Evolutionary conservation across 1,140 invertebrate genomes (phyloP).

Genomic region (Nephotettix cincticeps): DNA sequence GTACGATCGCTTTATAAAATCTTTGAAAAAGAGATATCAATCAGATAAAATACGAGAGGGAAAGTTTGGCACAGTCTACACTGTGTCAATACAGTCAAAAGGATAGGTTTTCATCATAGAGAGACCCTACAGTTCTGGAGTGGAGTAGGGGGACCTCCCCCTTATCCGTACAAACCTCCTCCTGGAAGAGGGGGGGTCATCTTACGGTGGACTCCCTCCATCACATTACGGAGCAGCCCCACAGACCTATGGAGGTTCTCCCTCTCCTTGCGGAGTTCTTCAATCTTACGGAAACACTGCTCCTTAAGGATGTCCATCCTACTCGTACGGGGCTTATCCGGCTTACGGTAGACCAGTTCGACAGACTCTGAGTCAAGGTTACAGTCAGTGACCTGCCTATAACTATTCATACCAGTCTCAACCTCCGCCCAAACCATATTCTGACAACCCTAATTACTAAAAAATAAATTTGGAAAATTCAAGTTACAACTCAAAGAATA

Average conservation of each 20-base stretch:
- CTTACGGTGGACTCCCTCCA: background rate
- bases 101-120: background rate
- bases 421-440: background rate
- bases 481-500: too few relatives aligned
- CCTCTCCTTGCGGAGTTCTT: background rate
- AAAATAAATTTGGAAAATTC: too few relatives aligned
- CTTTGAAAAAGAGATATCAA: background rate
- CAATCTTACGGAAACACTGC: background rate
- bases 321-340: too few relatives aligned
- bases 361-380: too few relatives aligned
- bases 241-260: too few relatives aligned
- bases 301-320: too few relatives aligned
- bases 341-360: too few relatives aligned
- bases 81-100: background rate
- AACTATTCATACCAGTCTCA: background rate
- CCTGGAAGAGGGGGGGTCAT: background rate
- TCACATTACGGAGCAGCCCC: too few relatives aligned
- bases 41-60: slow-evolving; percentile 6
- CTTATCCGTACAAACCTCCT: background rate
- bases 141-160: background rate
- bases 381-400: too few relatives aligned
- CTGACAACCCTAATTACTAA: background rate
- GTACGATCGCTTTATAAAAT: background rate
- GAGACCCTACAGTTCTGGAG: background rate
- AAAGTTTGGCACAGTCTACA: background rate